Conservation (phyloP, 2,113 vertebrate species). For the Lophura nycthemera region DNA sequence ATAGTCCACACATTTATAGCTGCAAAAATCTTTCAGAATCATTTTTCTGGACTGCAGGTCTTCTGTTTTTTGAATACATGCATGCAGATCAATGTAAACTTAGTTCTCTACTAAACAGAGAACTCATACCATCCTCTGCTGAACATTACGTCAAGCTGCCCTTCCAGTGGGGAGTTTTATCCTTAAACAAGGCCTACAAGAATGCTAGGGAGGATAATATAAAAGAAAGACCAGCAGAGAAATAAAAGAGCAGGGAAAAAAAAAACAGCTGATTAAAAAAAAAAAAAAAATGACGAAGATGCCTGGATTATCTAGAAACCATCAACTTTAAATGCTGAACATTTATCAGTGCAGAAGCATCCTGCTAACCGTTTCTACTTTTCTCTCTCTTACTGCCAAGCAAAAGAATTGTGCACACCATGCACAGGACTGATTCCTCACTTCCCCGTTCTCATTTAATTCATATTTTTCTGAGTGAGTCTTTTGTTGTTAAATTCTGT, state of each 20-base stretch:
- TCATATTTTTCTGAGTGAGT: not conserved
- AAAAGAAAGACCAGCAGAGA: not conserved
- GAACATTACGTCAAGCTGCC: not conserved
- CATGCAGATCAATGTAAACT: not conserved
- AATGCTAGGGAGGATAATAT: not conserved
- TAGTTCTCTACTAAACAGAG: not conserved
- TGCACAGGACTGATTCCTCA: not conserved
- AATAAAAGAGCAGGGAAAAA: not conserved
- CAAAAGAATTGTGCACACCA: not conserved
- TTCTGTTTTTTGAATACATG: not conserved
- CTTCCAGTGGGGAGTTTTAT: not conserved
- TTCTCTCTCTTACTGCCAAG: not conserved
- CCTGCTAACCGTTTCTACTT: not conserved
- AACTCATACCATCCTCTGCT: not conserved
- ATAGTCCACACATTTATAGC: not conserved
- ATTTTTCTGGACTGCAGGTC: not conserved
- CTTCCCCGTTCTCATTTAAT: not conserved
- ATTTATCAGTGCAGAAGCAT: not conserved
- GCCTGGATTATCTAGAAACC: not conserved
- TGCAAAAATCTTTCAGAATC: not conserved
- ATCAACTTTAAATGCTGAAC: not conserved
- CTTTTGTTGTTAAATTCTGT: conserved; percentile 13
- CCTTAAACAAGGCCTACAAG: not conserved
- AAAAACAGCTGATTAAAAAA: not conserved
- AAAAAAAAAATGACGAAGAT: not conserved